Base-by-base conservation (phyloP, 2,797 vertebrate species). In the Lateolabrax maculatus region DNA sequence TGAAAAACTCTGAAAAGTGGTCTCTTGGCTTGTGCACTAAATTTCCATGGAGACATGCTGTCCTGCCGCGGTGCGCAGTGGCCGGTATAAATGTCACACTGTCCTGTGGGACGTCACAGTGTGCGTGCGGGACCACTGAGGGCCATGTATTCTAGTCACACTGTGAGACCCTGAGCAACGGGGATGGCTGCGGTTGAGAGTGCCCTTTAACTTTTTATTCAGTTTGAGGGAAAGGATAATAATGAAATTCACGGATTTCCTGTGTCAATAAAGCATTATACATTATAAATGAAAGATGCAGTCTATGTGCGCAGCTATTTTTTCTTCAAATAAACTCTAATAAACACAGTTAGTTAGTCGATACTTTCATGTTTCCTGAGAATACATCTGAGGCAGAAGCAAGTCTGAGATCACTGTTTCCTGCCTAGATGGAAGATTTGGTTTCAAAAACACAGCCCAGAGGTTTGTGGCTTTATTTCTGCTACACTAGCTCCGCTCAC, bases 391-490 rank as follows among this genome's bases (percentile, higher is more conserved):
- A 77, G 23, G 55, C 37, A 62, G 48, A 39, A 19, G 48, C 6
- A 23, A n/a, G 60, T 10, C 57, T 77, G 61, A 57, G 57, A 77
- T 80, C 29, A 37, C 53, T 21, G 36, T 71, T 92, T 92, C 90
- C 90, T 88, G 89, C 27, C 9, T 8, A 87, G 87, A 89, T 89
- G 43, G 61, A 63, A 53, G 72, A 67, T 73, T 44, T 80, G 69
- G 44, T 77, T 75, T 77, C 55, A 60, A 9, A 86, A 61, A 70
- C 12, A 31, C 41, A 37, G 64, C 66, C 75, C 62, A 41, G 48
- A 60, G 39, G 68, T 75, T 79, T 90, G 89, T 80, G 89, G 90
- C 37, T 82, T 82, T 2, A 19, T 63, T 87, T 90, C 86, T 89
- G 81, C 84, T 67, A 25, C 71, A 21, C 51, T 49, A 39, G 43